phyloP scores from a whole-genome alignment of 1,140 invertebrate genomes.

The Hydropsyche tenuis region DNA sequence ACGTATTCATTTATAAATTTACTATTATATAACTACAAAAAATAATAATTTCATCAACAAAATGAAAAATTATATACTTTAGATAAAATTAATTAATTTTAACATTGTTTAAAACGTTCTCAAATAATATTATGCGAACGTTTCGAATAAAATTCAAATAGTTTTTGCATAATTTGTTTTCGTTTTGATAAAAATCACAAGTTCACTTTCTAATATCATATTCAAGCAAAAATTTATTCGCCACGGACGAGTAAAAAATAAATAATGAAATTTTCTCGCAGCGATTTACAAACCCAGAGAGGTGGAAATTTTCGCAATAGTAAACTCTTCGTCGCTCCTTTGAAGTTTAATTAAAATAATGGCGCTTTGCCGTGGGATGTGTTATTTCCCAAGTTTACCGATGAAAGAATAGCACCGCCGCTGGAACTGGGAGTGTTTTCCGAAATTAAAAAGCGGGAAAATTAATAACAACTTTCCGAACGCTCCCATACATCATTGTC shows the following conservation, averaged over 20 bases:
- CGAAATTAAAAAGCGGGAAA: background rate
- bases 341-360: slow-evolving; percentile 38
- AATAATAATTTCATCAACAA: too few relatives aligned
- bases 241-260: background rate
- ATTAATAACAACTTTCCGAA: background rate
- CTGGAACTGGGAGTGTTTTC: background rate
- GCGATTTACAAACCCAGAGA: slow-evolving; percentile 17
- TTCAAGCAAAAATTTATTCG: too few relatives aligned
- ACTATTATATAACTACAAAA: too few relatives aligned
- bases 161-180: too few relatives aligned
- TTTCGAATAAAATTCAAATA: too few relatives aligned
- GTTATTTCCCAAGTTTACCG: slow-evolving; percentile 30
- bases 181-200: too few relatives aligned
- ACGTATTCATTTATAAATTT: too few relatives aligned
- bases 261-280: slow-evolving; percentile 7
- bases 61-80: too few relatives aligned
- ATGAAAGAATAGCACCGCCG: background rate
- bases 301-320: slow-evolving; percentile 23
- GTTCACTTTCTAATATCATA: too few relatives aligned
- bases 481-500: background rate
- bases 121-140: too few relatives aligned
- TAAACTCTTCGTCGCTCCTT: slow-evolving; percentile 28
- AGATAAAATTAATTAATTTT: too few relatives aligned
- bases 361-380: slow-evolving; percentile 24
- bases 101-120: too few relatives aligned